These are phyloP conservation scores for Phyllotreta striolata DNA, from an alignment of 2,888 invertebrate genomes.

Conservation along the genomic window DNA sequence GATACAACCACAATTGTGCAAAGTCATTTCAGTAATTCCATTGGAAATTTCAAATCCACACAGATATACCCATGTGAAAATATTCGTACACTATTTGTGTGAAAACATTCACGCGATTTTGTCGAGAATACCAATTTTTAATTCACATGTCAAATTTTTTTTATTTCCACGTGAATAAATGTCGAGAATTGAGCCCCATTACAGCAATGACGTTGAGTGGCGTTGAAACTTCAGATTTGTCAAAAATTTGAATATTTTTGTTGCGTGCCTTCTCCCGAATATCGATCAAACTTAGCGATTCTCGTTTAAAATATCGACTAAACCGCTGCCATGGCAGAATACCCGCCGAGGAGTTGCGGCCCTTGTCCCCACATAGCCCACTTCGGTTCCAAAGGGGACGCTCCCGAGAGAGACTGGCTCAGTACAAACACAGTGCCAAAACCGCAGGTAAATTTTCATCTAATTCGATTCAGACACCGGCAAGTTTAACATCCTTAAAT, in stretches of 20 bases:
- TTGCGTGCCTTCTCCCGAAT: not conserved
- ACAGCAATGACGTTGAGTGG: too few relatives aligned
- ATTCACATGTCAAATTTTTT: too few relatives aligned
- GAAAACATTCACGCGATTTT: too few relatives aligned
- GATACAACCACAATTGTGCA: too few relatives aligned
- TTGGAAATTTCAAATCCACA: too few relatives aligned
- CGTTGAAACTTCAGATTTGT: too few relatives aligned
- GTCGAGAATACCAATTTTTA: too few relatives aligned
- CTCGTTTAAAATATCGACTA: constrained; percentile 11
- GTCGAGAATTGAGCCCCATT: too few relatives aligned
- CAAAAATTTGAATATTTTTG: not conserved
- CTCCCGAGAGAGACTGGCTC: constrained; percentile 19
- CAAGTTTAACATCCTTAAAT: not conserved
- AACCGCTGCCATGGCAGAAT: constrained; percentile 51
- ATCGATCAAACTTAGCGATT: constrained; percentile 23
- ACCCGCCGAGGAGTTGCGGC: constrained; percentile 52
- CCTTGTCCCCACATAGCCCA: constrained; percentile 51
- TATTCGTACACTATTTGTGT: too few relatives aligned
- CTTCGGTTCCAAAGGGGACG: constrained; percentile 41
- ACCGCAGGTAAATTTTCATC: constrained; percentile 12
- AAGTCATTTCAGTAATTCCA: too few relatives aligned
- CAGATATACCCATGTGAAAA: too few relatives aligned
- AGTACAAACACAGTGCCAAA: constrained; percentile 26
- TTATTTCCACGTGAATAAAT: too few relatives aligned
- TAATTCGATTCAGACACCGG: constrained; percentile 5